These are phyloP conservation scores for Pangasianodon gigas DNA, from an alignment of 2,113 vertebrate genomes.

Conservation along the genomic window DNA sequence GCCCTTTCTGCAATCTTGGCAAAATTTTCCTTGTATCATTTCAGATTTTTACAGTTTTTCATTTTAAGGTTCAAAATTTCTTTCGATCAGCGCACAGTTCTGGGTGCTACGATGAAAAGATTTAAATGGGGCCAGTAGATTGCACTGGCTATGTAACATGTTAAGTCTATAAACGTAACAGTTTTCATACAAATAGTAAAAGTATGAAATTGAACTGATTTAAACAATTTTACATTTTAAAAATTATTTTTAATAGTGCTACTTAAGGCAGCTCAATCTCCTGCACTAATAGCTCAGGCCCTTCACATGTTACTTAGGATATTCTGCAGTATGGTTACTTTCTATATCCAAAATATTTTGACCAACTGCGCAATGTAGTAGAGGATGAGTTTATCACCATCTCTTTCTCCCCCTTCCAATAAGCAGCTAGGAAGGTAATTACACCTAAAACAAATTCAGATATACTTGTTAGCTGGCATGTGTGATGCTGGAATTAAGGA, in stretches of 20 bases:
- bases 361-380: not conserved
- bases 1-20: too few relatives aligned
- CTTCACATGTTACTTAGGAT: not conserved
- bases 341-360: not conserved
- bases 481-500: not conserved
- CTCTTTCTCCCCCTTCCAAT: too few relatives aligned
- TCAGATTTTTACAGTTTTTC: not conserved
- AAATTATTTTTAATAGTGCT: not conserved
- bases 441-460: not conserved
- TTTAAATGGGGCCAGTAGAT: not conserved
- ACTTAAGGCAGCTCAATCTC: not conserved
- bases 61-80: not conserved
- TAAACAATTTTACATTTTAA: not conserved
- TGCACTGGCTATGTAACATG: too few relatives aligned
- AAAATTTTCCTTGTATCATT: not conserved
- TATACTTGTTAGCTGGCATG: not conserved
- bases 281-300: not conserved
- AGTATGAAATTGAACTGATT: not conserved
- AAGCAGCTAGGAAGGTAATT: not conserved
- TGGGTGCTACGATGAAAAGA: not conserved
- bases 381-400: not conserved
- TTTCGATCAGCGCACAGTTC: not conserved
- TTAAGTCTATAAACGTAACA: not conserved
- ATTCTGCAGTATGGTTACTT: not conserved
- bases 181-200: not conserved